Evolutionary conservation across 2,888 invertebrate genomes (phyloP), one percentile per base, ranked within the genome.

Genomic region (Eurytoma adleriae): DNA sequence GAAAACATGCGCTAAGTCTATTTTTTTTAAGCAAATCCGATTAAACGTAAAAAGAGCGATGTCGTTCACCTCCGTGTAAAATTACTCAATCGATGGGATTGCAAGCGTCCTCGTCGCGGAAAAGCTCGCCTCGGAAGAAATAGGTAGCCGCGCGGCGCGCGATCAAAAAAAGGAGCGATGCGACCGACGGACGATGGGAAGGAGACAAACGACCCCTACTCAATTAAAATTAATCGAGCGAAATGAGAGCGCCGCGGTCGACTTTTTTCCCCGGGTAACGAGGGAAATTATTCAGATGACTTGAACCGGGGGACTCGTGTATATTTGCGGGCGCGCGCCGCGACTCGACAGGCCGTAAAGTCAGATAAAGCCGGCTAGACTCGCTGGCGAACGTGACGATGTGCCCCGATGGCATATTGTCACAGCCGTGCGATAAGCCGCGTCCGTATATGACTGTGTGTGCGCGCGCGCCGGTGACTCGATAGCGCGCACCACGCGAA

Each of bases 261-360:
- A 50, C 52, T 30, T 7, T 7, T 66, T 20, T 56, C 14, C 40
- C n/a, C 20, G 24, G 61, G 54, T 74, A 64, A 69, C 69, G 74
- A 78, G 68, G 72, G 56, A 78, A 78, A 78, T 78, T 73, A 78
- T 78, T 78, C 78, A 72, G 72, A 67, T 68, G 68, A 73, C 68
- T 72, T 68, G 52, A 72, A 72, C 68, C 54, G 48, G 61, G 62
- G 56, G 56, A 59, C 72, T 78, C 68, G 68, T 78, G 59, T 68
- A 78, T 72, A 78, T 79, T 79, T 79, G 79, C 74, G 79, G 24
- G 59, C 7, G 50, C 12, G 48, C 48, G 24, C 5, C 24, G 52
- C 52, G 61, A 62, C 71, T 71, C 57, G 72, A 52, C 57, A 74
- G 64, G 48, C 79, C 74, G 74, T 70, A 74, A 74, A 69, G 69